Conservation (phyloP, 1,140 invertebrate genomes). For the Anastrepha obliqua region DNA sequence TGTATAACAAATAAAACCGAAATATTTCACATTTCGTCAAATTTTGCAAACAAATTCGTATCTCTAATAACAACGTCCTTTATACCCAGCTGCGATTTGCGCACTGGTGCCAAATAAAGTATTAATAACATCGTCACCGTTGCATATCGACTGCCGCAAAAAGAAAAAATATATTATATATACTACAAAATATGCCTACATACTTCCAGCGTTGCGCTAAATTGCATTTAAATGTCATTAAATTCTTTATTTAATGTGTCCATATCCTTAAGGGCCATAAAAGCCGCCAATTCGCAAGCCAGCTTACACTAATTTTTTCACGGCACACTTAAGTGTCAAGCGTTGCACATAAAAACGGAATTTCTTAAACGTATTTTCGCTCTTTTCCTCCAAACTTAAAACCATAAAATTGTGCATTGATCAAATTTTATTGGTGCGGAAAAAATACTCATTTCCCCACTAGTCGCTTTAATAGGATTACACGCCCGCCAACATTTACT, state of each 20-base stretch:
- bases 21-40: no score
- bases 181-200: background rate
- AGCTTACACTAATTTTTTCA: background rate
- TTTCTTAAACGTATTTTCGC: no score
- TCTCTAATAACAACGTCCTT: no score
- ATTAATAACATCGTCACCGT: background rate
- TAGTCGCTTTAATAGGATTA: background rate
- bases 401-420: background rate
- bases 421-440: background rate
- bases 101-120: background rate
- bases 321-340: no score
- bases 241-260: background rate
- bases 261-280: background rate
- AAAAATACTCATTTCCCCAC: background rate
- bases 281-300: background rate
- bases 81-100: no score
- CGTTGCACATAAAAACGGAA: no score
- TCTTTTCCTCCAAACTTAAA: no score
- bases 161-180: no score
- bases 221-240: background rate
- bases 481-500: background rate
- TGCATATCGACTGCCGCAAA: background rate
- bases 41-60: no score
- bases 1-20: no score
- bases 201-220: no score